Base-by-base conservation (phyloP, 2,888 invertebrate genomes). In the Drosophila neutralis region DNA sequence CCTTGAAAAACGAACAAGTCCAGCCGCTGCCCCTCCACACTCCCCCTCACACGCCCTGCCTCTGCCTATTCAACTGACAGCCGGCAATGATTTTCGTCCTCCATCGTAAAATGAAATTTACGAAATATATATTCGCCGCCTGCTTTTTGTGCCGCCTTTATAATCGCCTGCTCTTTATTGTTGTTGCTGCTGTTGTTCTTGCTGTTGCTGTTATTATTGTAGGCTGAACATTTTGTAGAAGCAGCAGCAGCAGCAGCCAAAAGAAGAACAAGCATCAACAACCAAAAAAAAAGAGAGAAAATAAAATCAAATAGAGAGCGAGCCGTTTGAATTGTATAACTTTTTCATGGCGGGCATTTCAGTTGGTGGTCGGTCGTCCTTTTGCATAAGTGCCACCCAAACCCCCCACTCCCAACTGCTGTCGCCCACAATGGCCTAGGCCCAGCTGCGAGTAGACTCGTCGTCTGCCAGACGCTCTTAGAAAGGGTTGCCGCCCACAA, bases 1-100 rank as follows among this genome's bases (percentile, higher is more conserved):
- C 91, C 91, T 91, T 91, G 91, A 91, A 91, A 91, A 92, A 91
- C 90, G 91, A 91, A 91, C 87, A 90, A 91, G 90, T 91, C 91
- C 91, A 90, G 91, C 78, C 86, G 85, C 45, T 45, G 45, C 24
- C 24, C 45, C 45, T n/a, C 56, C 38, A n/a, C 8, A 79, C 73
- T 75, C 79, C 68, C 58, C 42, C 48, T 52, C 48, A 54, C 42
- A n/a, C 24, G 51, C 21, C 3, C 53, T 13, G 27, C 71, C 64
- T 57, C 53, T 13, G 27, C 71, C 64, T 57, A 65, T 75, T 75
- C 77, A 78, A 76, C 73, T 77, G 74, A 63, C 63, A 71, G 83
- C 80, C 87, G 89, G 87, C 83, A 89, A 89, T 87, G 89, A 84
- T 87, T 87, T 85, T 83, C 88, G 81, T 88, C 76, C 85, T 80